phyloP scores from a whole-genome alignment of 2,113 vertebrate species.

The Probosciger aterrimus region DNA sequence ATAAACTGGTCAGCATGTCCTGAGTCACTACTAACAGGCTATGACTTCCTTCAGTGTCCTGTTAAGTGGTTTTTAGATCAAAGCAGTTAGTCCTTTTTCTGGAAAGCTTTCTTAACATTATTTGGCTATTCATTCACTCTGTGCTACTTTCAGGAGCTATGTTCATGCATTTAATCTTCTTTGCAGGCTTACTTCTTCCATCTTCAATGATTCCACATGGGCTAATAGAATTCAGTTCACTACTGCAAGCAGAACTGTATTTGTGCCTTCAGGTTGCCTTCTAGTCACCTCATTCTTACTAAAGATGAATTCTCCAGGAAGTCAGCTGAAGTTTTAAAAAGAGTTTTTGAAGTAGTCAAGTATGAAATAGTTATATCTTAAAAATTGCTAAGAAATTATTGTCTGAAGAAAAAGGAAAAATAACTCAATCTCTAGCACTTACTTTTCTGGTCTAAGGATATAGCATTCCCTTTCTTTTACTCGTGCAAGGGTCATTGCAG shows the following conservation, averaged over 20 bases:
- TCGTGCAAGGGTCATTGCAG: background rate
- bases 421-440: background rate
- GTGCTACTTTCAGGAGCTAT: background rate
- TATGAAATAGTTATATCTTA: background rate
- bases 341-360: background rate
- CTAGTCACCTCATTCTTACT: background rate
- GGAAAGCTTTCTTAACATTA: background rate
- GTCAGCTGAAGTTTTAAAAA: background rate
- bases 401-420: background rate
- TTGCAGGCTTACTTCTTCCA: background rate
- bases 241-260: background rate
- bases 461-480: background rate
- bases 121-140: background rate
- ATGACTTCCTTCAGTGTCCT: background rate
- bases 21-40: background rate
- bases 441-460: background rate
- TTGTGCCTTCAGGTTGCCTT: background rate
- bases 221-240: background rate
- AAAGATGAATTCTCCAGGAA: background rate
- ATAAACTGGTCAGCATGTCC: background rate
- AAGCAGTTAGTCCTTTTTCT: background rate
- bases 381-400: background rate
- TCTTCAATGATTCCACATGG: background rate
- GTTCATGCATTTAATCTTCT: background rate
- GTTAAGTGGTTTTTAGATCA: accelerated